A percentile compares a stretch with the other conserved stretches of the same genome.
Evolutionary conservation across 2,797 vertebrate genomes (phyloP).

Genomic region (Darevskia nairensis): DNA sequence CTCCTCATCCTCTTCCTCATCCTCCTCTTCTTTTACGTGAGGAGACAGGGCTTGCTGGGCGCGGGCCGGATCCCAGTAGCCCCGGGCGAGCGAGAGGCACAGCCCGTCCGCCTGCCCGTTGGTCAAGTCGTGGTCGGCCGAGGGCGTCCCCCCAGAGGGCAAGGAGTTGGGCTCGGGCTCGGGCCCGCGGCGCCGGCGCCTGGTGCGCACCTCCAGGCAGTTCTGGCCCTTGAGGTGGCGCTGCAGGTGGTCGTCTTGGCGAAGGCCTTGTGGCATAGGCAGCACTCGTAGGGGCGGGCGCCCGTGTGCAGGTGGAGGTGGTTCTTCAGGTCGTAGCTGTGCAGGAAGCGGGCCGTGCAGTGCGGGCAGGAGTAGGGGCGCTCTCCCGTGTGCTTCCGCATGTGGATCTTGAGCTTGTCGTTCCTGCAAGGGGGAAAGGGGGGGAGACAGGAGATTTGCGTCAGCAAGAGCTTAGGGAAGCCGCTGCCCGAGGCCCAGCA

Average conservation of each 20-base stretch:
- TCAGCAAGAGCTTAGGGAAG: no score
- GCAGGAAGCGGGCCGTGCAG: slow-evolving; percentile 94
- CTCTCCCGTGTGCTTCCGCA: slow-evolving; percentile 98
- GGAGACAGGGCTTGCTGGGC: slow-evolving; percentile 28
- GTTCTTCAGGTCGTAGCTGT: slow-evolving; percentile 99
- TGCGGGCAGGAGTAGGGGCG: slow-evolving; percentile 93
- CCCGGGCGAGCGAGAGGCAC: slow-evolving; percentile 71
- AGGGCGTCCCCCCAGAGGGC: slow-evolving; percentile 34
- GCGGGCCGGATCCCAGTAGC: slow-evolving; percentile 69
- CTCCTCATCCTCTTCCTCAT: slow-evolving; percentile 73
- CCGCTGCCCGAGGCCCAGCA: no score
- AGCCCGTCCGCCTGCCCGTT: slow-evolving; percentile 78
- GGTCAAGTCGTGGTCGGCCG: slow-evolving; percentile 68
- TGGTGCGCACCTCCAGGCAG: slow-evolving; percentile 92
- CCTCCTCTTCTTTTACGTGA: slow-evolving; percentile 54
- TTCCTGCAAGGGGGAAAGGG: slow-evolving; percentile 79
- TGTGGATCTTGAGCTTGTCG: slow-evolving; percentile 98
- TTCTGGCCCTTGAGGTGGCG: slow-evolving; percentile 98
- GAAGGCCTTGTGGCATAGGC: slow-evolving; percentile 96
- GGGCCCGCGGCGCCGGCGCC: slow-evolving; percentile 81
- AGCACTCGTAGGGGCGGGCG: slow-evolving; percentile 94
- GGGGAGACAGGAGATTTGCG: not conserved
- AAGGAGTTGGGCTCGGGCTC: not conserved
- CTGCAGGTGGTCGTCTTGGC: slow-evolving; percentile 96
- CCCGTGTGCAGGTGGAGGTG: slow-evolving; percentile 97